phyloP scores from a whole-genome alignment of 2,888 invertebrate species.

The Tipula lateralis region DNA sequence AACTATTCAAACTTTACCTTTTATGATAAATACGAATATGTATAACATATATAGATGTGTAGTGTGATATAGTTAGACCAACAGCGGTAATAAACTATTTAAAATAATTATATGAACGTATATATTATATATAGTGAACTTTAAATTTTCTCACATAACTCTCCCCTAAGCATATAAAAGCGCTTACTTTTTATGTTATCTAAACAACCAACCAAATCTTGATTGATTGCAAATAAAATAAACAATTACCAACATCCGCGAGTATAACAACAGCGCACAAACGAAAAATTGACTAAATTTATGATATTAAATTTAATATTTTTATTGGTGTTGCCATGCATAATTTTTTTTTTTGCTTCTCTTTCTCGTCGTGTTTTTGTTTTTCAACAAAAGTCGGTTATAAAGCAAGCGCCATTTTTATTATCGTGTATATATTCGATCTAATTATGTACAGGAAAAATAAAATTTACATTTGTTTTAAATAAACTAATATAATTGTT shows the following conservation, averaged over 20 bases:
- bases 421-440: background rate
- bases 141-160: background rate
- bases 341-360: background rate
- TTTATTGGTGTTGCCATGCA: background rate
- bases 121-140: background rate
- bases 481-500: background rate
- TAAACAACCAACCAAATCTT: conserved; percentile 19
- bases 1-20: background rate
- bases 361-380: background rate
- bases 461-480: background rate
- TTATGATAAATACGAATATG: background rate
- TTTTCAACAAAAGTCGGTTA: background rate
- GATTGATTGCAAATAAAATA: conserved; percentile 19
- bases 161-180: background rate
- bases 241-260: conserved; percentile 9
- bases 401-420: background rate
- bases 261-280: background rate
- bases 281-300: background rate
- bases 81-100: background rate
- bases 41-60: background rate
- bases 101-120: background rate
- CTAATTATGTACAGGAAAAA: background rate
- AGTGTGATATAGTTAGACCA: background rate
- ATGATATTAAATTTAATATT: conserved; percentile 1
- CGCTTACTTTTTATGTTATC: background rate